phyloP scores from a whole-genome alignment of 2,113 vertebrate species.

The Ciconia boyciana region DNA sequence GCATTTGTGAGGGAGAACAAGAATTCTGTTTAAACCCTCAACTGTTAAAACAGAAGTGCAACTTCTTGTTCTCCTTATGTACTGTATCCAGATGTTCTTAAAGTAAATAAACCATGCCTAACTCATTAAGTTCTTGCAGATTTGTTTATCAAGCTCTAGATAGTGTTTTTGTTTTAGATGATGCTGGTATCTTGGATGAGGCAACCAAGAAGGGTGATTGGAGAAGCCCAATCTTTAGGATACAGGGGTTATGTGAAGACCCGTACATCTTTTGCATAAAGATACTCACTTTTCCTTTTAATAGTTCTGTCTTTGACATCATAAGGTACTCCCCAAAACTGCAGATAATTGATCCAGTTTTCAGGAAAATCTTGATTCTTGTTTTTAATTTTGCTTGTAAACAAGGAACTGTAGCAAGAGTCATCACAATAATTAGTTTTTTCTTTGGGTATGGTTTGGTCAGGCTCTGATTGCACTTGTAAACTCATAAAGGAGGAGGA shows the following conservation, averaged over 20 bases:
- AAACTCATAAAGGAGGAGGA: background rate
- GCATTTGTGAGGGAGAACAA: background rate
- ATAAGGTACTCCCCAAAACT: background rate
- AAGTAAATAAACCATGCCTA: background rate
- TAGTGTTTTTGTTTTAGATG: background rate
- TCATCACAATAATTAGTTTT: background rate
- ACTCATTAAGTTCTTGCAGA: background rate
- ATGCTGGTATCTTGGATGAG: background rate
- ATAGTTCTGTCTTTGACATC: background rate
- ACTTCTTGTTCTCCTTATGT: background rate
- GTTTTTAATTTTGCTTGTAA: background rate
- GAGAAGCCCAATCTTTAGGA: background rate
- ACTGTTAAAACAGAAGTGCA: background rate
- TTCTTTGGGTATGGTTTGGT: background rate
- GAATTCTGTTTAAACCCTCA: background rate
- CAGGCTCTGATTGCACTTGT: background rate
- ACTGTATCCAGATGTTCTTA: background rate
- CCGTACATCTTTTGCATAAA: background rate
- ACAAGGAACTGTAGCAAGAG: background rate
- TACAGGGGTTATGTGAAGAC: background rate
- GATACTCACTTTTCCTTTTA: background rate
- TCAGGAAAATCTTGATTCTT: background rate
- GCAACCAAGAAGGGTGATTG: background rate
- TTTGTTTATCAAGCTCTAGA: background rate
- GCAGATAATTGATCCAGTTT: background rate